Base-by-base conservation (phyloP, 2,888 invertebrate species). In the Zelleria hepariella region DNA sequence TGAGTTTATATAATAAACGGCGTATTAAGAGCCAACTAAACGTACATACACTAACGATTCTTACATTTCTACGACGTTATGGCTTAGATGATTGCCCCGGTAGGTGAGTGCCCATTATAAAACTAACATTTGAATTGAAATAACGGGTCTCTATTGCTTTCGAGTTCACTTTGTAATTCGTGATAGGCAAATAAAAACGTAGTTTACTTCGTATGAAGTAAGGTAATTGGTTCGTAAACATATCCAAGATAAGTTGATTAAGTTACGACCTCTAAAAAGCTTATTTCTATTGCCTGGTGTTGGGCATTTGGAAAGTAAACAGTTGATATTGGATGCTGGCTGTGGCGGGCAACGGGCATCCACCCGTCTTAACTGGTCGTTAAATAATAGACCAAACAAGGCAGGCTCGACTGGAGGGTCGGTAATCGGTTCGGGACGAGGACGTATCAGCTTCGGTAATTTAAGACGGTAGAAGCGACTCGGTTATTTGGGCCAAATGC, bases 401-500 rank as follows among this genome's bases (percentile, higher is more conserved):
- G 62, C 64, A 60, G 63, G 61, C 61, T 66, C 59, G 62, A 62
- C 61, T 66, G 60, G 32, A 71, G 70, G 70, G 71, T 71, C 72
- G 69, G 73, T 74, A 67, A 75, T 74, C 74, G 73, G 68, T 60
- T 71, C 66, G 69, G 64, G 69, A 70, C 70, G 71, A 68, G 68
- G 71, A 65, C 70, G 69, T 81, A 80, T 80, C 79, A 73, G 67
- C 72, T 72, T 72, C 70, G 73, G 78, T 82, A 83, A 84, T 81
- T 81, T 79, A 82, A 86, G 79, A 80, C 77, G 75, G 78, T 80
- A 72, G 77, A 79, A 73, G 78, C 81, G 72, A 79, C 75, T 74
- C 67, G 76, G 80, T 78, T 83, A 85, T 86, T 87, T 80, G 80
- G 86, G 81, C 79, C 82, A 85, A 87, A 86, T 86, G 84, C 85